Conservation (phyloP, 2,888 invertebrate genomes). For the Macaria liturata region DNA sequence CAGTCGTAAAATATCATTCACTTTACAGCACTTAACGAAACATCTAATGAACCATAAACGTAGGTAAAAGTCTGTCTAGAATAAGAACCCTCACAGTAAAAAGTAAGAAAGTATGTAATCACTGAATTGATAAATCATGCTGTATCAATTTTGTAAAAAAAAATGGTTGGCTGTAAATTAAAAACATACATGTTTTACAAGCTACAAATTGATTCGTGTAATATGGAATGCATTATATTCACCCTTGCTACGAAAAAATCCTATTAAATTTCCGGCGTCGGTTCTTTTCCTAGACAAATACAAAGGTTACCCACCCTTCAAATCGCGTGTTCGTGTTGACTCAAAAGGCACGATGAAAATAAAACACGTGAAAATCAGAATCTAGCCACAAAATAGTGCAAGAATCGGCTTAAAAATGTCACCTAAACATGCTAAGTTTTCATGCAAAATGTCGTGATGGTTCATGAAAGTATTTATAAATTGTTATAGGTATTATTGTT, state of each 20-base stretch:
- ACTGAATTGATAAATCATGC: too few species aligned
- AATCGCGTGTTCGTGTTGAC: slow-evolving; percentile 32
- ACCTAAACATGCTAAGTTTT: slow-evolving; percentile 44
- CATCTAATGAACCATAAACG: slow-evolving; percentile 31
- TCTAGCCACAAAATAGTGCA: slow-evolving; percentile 34
- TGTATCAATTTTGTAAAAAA: too few species aligned
- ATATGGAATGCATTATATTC: too few species aligned
- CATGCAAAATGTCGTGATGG: slow-evolving; percentile 39
- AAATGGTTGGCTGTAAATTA: too few species aligned
- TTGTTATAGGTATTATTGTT: too few species aligned
- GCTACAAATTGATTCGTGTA: too few species aligned
- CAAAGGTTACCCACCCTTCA: slow-evolving; percentile 28
- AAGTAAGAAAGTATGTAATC: too few species aligned
- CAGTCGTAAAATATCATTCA: slow-evolving; percentile 12
- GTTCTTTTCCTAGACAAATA: too few species aligned
- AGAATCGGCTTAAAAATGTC: slow-evolving; percentile 42
- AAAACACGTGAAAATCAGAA: slow-evolving; percentile 31
- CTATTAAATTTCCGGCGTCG: too few species aligned
- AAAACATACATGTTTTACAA: too few species aligned
- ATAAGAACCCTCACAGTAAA: background rate
- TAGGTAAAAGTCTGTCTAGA: slow-evolving; percentile 4
- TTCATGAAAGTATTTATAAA: slow-evolving; percentile 14
- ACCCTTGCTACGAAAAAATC: too few species aligned
- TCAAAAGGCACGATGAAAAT: slow-evolving; percentile 18
- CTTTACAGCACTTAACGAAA: slow-evolving; percentile 14